Percentiles rank a stretch among this genome's conserved stretches.
phyloP scores from a whole-genome alignment of 2,888 invertebrate genomes.

The Mesorhabditis belari region DNA sequence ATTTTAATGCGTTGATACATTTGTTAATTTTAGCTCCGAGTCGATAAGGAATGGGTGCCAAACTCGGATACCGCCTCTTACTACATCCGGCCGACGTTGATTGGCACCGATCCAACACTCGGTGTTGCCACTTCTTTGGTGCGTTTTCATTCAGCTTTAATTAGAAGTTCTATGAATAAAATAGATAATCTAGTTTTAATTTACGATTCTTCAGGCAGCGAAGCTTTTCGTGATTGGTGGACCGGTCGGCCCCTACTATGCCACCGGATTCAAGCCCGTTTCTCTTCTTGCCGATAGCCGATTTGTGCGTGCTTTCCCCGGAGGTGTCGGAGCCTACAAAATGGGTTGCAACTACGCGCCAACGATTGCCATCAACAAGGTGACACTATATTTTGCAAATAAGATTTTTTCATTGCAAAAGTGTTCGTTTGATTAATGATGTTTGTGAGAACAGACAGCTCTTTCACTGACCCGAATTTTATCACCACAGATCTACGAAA shows the following conservation, averaged over 20 bases:
- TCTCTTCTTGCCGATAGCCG: constrained; percentile 84
- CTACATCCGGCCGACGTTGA: constrained; percentile 88
- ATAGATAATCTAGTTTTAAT: background rate
- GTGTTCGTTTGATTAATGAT: too few species aligned
- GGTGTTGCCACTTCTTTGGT: background rate
- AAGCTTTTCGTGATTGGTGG: constrained; percentile 59
- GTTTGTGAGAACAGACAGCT: too few species aligned
- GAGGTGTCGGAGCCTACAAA: constrained; percentile 84
- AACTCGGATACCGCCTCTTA: constrained; percentile 75
- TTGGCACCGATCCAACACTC: constrained; percentile 80
- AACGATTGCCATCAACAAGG: constrained; percentile 57
- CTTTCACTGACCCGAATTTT: too few species aligned
- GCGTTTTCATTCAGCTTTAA: background rate
- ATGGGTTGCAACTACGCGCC: constrained; percentile 71
- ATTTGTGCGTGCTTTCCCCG: constrained; percentile 72
- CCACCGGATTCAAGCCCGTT: constrained; percentile 65
- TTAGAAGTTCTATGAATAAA: background rate
- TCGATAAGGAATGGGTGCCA: constrained; percentile 97
- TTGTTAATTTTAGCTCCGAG: constrained; percentile 63
- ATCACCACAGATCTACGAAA: too few species aligned
- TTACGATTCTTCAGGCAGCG: background rate
- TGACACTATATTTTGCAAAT: too few species aligned
- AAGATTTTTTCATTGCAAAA: too few species aligned
- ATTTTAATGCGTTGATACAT: background rate
- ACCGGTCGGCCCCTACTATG: constrained; percentile 87